Conservation (phyloP, 2,113 vertebrate genomes). For the Tautogolabrus adspersus region DNA sequence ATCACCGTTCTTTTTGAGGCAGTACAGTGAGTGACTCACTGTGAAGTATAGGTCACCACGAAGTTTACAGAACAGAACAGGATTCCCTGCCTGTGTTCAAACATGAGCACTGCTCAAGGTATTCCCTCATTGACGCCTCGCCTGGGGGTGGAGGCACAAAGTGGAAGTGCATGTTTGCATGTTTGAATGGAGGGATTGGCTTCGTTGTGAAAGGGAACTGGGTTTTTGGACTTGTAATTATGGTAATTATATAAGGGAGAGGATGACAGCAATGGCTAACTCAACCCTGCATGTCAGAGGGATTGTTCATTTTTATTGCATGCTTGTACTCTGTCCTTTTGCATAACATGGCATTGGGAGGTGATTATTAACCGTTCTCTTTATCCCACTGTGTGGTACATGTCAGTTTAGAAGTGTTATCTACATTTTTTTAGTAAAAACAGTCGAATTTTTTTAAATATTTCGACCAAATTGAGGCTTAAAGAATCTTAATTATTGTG, state of each 20-base stretch:
- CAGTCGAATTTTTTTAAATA: no score
- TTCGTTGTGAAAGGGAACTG: background rate
- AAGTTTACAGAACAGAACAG: background rate
- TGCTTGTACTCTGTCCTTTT: slow-evolving; percentile 9
- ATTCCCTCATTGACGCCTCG: slow-evolving; percentile 4
- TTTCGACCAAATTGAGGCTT: no score
- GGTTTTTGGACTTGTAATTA: slow-evolving; percentile 1
- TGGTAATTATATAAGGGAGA: background rate
- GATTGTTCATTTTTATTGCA: slow-evolving; percentile 3
- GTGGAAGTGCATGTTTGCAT: background rate
- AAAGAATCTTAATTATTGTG: background rate
- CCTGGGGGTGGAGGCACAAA: background rate
- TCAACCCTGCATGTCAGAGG: background rate
- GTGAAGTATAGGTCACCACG: background rate
- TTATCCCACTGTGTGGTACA: background rate
- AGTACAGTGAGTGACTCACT: slow-evolving; percentile 2
- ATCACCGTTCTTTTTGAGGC: background rate
- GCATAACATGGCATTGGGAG: slow-evolving; percentile 1
- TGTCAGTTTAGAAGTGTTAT: background rate
- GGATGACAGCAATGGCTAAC: rapidly evolving
- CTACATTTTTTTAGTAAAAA: no score
- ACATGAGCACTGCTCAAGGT: background rate
- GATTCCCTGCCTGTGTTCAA: slow-evolving; percentile 20
- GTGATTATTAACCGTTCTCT: slow-evolving; percentile 20
- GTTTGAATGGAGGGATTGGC: background rate